phyloP scores from a whole-genome alignment of 2,888 invertebrate genomes.

The Acanthococcus lagerstroemiae region DNA sequence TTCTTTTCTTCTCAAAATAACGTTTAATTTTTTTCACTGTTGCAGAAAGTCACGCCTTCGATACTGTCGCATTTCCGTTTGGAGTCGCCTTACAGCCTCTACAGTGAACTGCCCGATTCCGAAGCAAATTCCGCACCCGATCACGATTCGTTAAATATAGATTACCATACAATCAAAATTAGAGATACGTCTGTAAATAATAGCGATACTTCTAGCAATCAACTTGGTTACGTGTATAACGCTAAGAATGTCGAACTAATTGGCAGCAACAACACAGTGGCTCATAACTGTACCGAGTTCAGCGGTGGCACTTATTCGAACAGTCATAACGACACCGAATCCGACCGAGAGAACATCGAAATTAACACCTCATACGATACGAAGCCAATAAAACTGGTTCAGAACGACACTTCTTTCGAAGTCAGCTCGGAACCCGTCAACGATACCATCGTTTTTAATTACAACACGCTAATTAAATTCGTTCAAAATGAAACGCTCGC shows the following conservation, averaged over 20 bases:
- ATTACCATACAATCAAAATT: slow-evolving; percentile 1
- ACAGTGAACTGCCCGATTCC: slow-evolving; percentile 25
- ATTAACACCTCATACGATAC: not conserved
- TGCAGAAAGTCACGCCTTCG: slow-evolving; percentile 23
- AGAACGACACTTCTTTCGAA: not conserved
- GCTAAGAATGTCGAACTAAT: not conserved
- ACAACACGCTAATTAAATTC: not conserved
- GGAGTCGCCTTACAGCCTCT: slow-evolving; percentile 26
- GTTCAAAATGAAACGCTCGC: not conserved
- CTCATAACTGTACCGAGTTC: not conserved
- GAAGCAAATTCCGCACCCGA: slow-evolving; percentile 4
- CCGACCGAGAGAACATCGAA: not conserved
- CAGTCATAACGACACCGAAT: not conserved
- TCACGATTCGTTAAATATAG: too few relatives aligned
- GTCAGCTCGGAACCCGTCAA: not conserved
- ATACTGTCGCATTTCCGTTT: slow-evolving; percentile 15
- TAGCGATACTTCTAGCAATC: not conserved
- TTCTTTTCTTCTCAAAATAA: too few relatives aligned
- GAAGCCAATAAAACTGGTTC: not conserved
- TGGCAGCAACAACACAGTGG: not conserved
- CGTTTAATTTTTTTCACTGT: slow-evolving; percentile 22
- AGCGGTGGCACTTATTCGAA: not conserved
- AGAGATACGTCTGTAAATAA: slow-evolving; percentile 13
- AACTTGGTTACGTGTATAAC: not conserved
- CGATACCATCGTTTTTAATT: too few relatives aligned